A percentile compares a stretch with the other conserved stretches of the same genome.
Conservation (phyloP, 1,140 invertebrate genomes). For the Dryas iulia region DNA sequence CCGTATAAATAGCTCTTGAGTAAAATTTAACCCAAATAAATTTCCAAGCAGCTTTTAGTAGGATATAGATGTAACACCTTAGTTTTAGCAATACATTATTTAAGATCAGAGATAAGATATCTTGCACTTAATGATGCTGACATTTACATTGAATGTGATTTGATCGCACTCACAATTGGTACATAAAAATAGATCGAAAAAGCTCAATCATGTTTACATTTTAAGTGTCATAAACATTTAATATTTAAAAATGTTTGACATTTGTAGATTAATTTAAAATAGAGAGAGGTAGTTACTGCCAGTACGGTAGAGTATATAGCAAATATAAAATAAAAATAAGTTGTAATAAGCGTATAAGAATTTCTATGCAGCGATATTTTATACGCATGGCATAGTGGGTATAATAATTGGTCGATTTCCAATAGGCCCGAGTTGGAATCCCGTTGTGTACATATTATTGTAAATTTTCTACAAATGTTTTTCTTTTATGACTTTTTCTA, state of each 20-base stretch:
- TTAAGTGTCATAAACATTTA: background rate
- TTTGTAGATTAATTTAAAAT: background rate
- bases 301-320: no score
- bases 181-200: background rate
- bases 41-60: background rate
- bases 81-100: conserved; percentile 20
- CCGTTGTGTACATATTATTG: no score
- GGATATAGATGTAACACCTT: conserved; percentile 17
- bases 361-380: no score
- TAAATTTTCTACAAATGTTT: no score
- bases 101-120: conserved; percentile 29
- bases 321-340: no score
- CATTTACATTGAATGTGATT: conserved; percentile 27
- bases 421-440: no score
- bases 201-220: background rate
- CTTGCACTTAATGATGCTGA: conserved; percentile 28
- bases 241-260: background rate
- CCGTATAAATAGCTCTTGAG: background rate
- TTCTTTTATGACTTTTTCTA: no score
- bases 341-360: no score
- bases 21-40: background rate
- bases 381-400: no score
- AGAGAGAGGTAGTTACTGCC: background rate
- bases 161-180: conserved; percentile 10
- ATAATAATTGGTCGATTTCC: no score